Conservation (phyloP, 1,140 invertebrate species). For the Trichoplusia ni region DNA sequence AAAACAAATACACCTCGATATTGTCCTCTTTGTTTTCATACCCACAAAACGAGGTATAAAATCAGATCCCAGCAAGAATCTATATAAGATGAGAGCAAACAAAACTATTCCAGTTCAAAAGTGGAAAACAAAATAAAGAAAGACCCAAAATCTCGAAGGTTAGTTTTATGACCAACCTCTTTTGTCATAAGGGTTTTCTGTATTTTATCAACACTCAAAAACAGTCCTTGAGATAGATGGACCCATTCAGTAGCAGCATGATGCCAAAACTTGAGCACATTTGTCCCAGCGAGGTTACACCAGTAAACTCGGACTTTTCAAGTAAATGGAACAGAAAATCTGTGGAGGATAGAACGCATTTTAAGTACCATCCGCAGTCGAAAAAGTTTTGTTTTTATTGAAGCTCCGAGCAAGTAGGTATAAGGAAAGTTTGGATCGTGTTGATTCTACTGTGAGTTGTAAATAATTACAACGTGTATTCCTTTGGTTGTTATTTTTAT, state of each 20-base stretch:
- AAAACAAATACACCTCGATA: not conserved
- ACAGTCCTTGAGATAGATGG: not conserved
- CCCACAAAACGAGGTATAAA: not conserved
- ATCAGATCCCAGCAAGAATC: not conserved
- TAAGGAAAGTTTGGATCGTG: not conserved
- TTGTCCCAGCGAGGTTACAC: not conserved
- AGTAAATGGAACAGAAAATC: constrained; percentile 3
- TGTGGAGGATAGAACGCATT: not conserved
- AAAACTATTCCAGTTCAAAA: not conserved
- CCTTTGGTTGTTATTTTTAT: too few species aligned
- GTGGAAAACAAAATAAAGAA: not conserved
- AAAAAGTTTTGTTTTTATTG: not conserved
- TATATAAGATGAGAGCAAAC: not conserved
- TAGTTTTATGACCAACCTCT: not conserved
- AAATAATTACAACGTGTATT: not conserved
- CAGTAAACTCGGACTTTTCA: constrained; percentile 7
- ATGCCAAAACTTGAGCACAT: not conserved
- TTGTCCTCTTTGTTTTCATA: not conserved
- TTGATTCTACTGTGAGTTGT: not conserved
- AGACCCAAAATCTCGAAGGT: not conserved
- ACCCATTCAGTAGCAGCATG: not conserved
- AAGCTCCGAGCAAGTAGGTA: not conserved
- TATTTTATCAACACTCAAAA: not conserved
- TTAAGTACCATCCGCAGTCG: not conserved
- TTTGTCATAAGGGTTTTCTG: not conserved